Percentiles rank a stretch among this genome's conserved stretches.
Conservation (phyloP, 53 echinoderm and acorn worm genomes). For the Temnopleurus reevesii region DNA sequence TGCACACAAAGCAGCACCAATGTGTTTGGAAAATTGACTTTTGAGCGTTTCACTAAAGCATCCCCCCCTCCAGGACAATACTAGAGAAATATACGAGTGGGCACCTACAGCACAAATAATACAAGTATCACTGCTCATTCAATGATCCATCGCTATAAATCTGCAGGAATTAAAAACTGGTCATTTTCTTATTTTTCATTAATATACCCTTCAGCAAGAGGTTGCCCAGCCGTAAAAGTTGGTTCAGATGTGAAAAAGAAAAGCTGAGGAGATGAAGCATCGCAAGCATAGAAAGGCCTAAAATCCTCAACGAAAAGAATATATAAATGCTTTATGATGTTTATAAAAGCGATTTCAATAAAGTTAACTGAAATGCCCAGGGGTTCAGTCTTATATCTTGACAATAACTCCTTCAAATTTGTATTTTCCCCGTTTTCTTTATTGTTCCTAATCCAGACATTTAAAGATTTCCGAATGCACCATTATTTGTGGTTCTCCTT, state of each 20-base stretch:
- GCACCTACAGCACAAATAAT: constrained; percentile 51
- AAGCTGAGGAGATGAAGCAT: constrained; percentile 16
- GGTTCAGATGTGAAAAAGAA: constrained; percentile 38
- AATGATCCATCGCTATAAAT: constrained; percentile 22
- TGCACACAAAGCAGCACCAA: constrained; percentile 35
- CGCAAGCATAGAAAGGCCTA: constrained; percentile 1
- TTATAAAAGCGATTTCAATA: constrained; percentile 23
- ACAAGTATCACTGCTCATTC: constrained; percentile 55
- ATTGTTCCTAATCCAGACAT: constrained; percentile 36
- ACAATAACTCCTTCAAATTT: constrained; percentile 52
- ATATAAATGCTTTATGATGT: constrained; percentile 15
- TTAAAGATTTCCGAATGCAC: constrained; percentile 11
- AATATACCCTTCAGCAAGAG: constrained; percentile 47
- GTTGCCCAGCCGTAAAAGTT: constrained; percentile 12
- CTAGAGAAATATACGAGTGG: constrained; percentile 41
- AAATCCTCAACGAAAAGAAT: constrained; percentile 3
- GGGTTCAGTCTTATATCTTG: constrained; percentile 47
- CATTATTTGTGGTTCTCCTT: constrained; percentile 34
- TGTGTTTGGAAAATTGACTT: constrained; percentile 57
- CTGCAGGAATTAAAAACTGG: constrained; percentile 28
- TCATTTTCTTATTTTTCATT: constrained; percentile 35
- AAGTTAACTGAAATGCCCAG: constrained; percentile 29
- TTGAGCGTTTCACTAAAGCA: constrained; percentile 43
- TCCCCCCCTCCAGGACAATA: constrained; percentile 26
- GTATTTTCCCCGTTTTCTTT: constrained; percentile 4